Base-by-base conservation (phyloP, 2,113 vertebrate genomes). In the Callionymus lyra region DNA sequence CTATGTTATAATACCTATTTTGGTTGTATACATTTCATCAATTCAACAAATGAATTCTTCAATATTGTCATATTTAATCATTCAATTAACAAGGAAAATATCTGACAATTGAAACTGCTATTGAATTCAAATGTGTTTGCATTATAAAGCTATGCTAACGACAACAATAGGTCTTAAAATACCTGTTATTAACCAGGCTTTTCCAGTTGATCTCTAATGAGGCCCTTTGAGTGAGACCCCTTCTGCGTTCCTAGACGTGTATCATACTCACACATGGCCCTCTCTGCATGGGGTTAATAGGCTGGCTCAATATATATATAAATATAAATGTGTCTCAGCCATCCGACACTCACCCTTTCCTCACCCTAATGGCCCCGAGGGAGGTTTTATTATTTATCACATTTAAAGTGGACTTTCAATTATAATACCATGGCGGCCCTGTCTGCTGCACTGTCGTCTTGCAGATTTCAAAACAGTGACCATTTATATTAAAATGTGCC, bases 321-420 rank as follows among this genome's bases (percentile, higher is more conserved):
- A 69, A 64, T 61, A 33, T 37, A 53, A 31, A 27, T 27, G 21
- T 27, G 21, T 27, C 21, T 34, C 41, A 45, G 47, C 53, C 41
- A 58, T 38, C 34, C 11, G 21, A 56, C 67, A 42, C 36, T 36
- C 35, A 50, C 41, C 46, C 34, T 63, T 47, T 42, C 51, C 48
- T 33, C 43, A 32, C 47, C 53, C 41, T 57, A 52, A 59, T 64
- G 62, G 67, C 55, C 70, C 54, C 48, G 2, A 17, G 70, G 69
- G 73, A 76, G 59, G 58, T 51, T 48, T 70, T 66, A 72, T 74
- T 73, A 76, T 76, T 72, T 78, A 72, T 79, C 12, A 43, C 56
- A 55, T 62, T 55, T 67, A 69, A 74, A 76, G 65, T 57, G 67
- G 55, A 39, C 69, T 77, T 73, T 73, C 67, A 81, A 65, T 76